Conservation (phyloP, 2,888 invertebrate genomes). For the Hermaeophaga mercurialis region DNA sequence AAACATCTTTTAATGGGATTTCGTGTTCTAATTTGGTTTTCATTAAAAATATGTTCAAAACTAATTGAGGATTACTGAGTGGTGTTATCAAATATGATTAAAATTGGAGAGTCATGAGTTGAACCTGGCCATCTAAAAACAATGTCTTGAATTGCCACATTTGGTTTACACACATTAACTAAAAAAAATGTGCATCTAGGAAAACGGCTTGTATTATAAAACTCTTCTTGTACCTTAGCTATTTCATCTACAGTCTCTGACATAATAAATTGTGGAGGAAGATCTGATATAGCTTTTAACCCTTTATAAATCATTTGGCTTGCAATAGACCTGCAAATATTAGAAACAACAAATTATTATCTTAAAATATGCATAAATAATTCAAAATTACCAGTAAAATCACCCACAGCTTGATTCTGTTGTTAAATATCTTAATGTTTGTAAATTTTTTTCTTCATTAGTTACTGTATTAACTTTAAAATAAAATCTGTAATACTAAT, state of each 20-base stretch:
- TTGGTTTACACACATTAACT: conserved; percentile 39
- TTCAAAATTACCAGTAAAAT: too few species aligned
- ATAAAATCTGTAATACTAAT: too few species aligned
- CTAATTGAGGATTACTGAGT: conserved; percentile 29
- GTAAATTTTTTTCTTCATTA: too few species aligned
- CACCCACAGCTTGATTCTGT: too few species aligned
- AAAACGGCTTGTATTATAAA: neutral
- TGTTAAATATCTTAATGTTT: too few species aligned
- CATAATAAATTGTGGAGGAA: neutral
- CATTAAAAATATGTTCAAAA: conserved; percentile 41
- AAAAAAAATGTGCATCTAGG: conserved; percentile 40
- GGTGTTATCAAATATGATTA: conserved; percentile 40
- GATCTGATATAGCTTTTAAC: neutral
- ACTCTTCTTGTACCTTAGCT: neutral
- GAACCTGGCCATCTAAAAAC: conserved; percentile 45
- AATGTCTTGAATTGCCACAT: conserved; percentile 37
- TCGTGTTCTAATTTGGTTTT: conserved; percentile 40
- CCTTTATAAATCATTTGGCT: neutral
- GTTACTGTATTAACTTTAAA: too few species aligned
- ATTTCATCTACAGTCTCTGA: neutral
- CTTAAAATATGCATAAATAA: too few species aligned
- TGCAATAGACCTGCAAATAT: neutral
- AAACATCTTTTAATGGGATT: conserved; percentile 40
- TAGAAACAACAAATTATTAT: too few species aligned
- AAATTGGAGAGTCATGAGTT: conserved; percentile 34